Base-by-base conservation (phyloP, 1,140 invertebrate species). In the Zaprionus camerounensis region DNA sequence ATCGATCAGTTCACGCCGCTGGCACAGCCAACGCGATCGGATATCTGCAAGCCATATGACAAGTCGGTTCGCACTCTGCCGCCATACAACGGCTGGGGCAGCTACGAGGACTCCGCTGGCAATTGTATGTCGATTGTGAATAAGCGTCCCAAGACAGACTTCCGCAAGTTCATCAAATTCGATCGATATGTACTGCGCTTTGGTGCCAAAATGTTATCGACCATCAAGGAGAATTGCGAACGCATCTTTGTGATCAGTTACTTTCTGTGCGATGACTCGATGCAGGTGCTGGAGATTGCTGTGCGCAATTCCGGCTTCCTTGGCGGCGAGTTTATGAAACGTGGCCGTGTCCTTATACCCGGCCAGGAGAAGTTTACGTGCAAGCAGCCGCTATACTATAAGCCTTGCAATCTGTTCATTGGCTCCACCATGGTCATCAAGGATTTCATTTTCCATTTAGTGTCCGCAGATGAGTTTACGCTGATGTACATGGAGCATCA, bases 71-170 rank as follows among this genome's bases (percentile, higher is more conserved):
- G 94, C 22, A 92, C 95, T 64, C 82, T 97, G 20, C 97, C 98
- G 4, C 97, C 97, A 0, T 98, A 97, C 94, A 98, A 98, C 91
- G 97, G 97, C 6, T 97, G 95, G 93, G 98, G 98, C 4, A 95
- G 95, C 1, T 96, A 97, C 77, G 97, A 98, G 78, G 97, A 98
- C 92, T 98, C 97, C 0, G 95, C 97, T 13, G 96, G 96, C 72
- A 98, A 97, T 87, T 98, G 97, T 91, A 93, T 96, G n/a, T 95
- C 95, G 0, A 94, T 98, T 3, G 94, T 96, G 71, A 96, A 96
- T 0, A 96, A 97, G 83, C 93, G 96, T 1, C 96, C 96, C 0
- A 95, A 95, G 82, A 94, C 94, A 49, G 96, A 97, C 92, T 96
- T 97, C 66, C 94, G 96, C n/a, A 97, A 97, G 91, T 97, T 97